Percentiles rank a stretch among this genome's conserved stretches.
Conservation (phyloP, 1,140 invertebrate species). For the Condylostylus longicornis region DNA sequence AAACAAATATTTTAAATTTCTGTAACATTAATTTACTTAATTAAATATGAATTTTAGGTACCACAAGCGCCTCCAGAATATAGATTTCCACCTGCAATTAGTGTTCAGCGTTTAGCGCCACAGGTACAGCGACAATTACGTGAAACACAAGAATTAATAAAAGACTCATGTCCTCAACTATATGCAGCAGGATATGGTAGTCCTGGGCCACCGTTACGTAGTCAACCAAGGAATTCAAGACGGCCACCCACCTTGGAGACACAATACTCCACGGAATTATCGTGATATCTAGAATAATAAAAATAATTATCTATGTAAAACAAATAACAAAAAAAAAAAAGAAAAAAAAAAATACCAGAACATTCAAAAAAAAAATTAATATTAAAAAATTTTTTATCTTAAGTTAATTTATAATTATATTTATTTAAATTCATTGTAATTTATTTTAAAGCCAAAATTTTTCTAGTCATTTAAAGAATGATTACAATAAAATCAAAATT, state of each 20-base stretch:
- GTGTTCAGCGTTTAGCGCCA: constrained; percentile 29
- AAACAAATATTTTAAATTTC: not conserved
- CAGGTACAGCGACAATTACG: constrained; percentile 30
- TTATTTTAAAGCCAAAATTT: too few species aligned
- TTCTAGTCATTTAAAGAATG: too few species aligned
- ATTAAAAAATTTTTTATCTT: too few species aligned
- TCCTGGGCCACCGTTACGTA: constrained; percentile 29
- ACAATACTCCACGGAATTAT: constrained; percentile 32
- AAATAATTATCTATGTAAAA: too few species aligned
- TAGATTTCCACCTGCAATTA: constrained; percentile 30
- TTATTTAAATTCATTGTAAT: too few species aligned
- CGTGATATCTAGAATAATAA: constrained; percentile 34
- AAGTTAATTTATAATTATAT: too few species aligned
- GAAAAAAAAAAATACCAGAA: too few species aligned
- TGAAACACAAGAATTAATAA: constrained; percentile 32
- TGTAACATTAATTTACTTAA: not conserved
- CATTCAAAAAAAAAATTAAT: too few species aligned
- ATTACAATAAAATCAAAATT: too few species aligned
- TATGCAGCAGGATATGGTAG: constrained; percentile 31
- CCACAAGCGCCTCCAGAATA: constrained; percentile 21
- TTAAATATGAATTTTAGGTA: constrained; percentile 5
- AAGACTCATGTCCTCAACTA: constrained; percentile 31
- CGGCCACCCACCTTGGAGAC: constrained; percentile 34
- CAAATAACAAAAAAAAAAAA: too few species aligned
- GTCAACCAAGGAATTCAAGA: constrained; percentile 25